Evolutionary conservation across 2,888 invertebrate genomes (phyloP).

Genomic region (Catocala nupta): DNA sequence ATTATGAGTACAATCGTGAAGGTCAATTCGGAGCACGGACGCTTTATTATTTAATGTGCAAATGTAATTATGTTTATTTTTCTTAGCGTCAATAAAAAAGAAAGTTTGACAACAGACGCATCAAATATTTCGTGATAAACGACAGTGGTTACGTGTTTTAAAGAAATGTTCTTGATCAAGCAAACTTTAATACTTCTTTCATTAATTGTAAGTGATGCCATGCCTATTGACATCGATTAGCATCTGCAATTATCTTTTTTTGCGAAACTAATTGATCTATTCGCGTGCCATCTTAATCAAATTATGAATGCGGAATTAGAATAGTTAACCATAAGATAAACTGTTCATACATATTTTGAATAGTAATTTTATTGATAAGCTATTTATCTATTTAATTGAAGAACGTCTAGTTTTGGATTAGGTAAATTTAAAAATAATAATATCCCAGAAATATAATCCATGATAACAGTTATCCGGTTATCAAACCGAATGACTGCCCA

Average conservation of each 20-base stretch:
- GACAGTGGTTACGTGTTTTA: neutral
- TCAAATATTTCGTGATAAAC: slow-evolving; percentile 15
- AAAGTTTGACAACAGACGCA: slow-evolving; percentile 39
- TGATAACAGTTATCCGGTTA: slow-evolving; percentile 52
- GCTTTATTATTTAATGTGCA: slow-evolving; percentile 38
- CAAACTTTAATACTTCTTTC: slow-evolving; percentile 7
- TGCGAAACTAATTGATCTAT: slow-evolving; percentile 18
- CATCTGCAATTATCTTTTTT: slow-evolving; percentile 10
- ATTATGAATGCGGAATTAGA: slow-evolving; percentile 23
- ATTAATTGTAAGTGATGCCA: slow-evolving; percentile 15
- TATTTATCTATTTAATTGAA: neutral
- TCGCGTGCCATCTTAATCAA: slow-evolving; percentile 7
- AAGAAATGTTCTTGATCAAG: neutral
- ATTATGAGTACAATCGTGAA: slow-evolving; percentile 61
- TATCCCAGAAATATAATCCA: slow-evolving; percentile 24
- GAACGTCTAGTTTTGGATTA: no score
- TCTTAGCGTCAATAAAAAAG: slow-evolving; percentile 32
- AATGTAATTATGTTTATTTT: slow-evolving; percentile 44
- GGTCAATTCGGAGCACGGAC: slow-evolving; percentile 59
- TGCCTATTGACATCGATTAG: slow-evolving; percentile 9
- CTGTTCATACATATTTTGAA: slow-evolving; percentile 11
- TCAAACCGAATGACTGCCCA: slow-evolving; percentile 48
- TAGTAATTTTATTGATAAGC: neutral
- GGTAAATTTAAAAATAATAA: neutral
- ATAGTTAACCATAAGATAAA: slow-evolving; percentile 5